Evolutionary conservation across 2,113 vertebrate genomes (phyloP), one percentile per base, ranked within the genome.

Genomic region (Parus major): DNA sequence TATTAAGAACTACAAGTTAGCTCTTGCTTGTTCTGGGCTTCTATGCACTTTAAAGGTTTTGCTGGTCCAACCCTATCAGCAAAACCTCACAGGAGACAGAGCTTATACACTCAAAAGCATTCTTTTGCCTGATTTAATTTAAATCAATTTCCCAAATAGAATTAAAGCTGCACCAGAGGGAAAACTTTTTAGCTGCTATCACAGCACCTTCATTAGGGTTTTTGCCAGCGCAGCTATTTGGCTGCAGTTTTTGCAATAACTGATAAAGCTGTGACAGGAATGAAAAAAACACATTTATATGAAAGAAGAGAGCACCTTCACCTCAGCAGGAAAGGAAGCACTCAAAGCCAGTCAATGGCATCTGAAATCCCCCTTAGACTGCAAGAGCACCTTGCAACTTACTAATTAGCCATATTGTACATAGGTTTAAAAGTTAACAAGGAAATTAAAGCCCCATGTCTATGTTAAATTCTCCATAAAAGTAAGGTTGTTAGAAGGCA

Each of bases 81-180:
- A 81, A 95, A 96, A 81, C 92, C 90, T 89, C 82, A 75, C 53
- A 78, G 86, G 80, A 96, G 79, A 92, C 44, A 81, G 66, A 82
- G 68, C 63, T 91, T 92, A 94, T 36, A 82, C 11, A 55, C 80
- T 92, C 91, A 91, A 92, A 97, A 92, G 64, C 83, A 86, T 94
- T 93, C 82, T 97, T 96, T 90, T 94, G 86, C 80, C 64, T 70
- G 88, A 88, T 93, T 90, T 93, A 94, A 94, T 96, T 95, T 93
- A 96, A 96, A 94, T 92, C 76, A 78, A 68, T 94, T 97, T 92
- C 87, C 71, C 73, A 94, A 94, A 96, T 19, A 91, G 90, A 95
- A 96, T 95, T 96, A 94, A 94, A 94, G 35, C 71, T 95, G 79
- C 76, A 95, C 91, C 93, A 92, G 92, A 92, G 94, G 94, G 92